These are phyloP conservation scores for Scyliorhinus canicula DNA, from an alignment of 2,797 vertebrate genomes.

Conservation along the genomic window DNA sequence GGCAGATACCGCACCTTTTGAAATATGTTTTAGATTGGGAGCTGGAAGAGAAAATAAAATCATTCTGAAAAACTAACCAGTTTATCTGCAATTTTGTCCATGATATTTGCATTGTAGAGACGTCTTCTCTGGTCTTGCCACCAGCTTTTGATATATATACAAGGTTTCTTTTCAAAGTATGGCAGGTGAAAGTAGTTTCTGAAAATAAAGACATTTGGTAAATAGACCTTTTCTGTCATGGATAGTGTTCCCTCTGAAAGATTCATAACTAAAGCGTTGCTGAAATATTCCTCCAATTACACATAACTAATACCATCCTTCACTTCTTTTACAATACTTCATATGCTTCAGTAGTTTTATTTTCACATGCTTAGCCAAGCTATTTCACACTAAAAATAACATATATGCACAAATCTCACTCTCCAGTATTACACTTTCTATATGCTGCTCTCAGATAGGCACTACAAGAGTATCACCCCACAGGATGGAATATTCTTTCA, in stretches of 20 bases:
- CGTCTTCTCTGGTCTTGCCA: conserved; percentile 92
- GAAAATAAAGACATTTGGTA: background rate
- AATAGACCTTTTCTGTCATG: background rate
- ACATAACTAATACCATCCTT: background rate
- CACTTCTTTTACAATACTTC: background rate
- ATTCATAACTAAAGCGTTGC: background rate
- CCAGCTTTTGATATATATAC: conserved; percentile 89
- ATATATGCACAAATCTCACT: background rate
- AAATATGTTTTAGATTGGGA: background rate
- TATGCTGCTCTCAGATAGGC: background rate
- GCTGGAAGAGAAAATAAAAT: background rate
- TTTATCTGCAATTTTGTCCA: conserved; percentile 89
- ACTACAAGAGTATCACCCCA: background rate
- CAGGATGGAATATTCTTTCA: background rate
- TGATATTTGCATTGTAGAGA: conserved; percentile 87
- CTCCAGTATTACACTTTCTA: no score
- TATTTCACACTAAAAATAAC: conserved; percentile 15
- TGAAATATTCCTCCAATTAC: background rate
- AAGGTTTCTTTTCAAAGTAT: conserved; percentile 90
- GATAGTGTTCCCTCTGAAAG: background rate
- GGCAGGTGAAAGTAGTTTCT: conserved; percentile 95
- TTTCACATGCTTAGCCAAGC: background rate
- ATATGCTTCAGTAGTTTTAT: background rate
- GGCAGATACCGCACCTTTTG: background rate
- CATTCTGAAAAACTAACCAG: conserved; percentile 63